These are phyloP conservation scores for Sebastes melanostomus DNA, from an alignment of 2,797 vertebrate species.

Conservation along the genomic window DNA sequence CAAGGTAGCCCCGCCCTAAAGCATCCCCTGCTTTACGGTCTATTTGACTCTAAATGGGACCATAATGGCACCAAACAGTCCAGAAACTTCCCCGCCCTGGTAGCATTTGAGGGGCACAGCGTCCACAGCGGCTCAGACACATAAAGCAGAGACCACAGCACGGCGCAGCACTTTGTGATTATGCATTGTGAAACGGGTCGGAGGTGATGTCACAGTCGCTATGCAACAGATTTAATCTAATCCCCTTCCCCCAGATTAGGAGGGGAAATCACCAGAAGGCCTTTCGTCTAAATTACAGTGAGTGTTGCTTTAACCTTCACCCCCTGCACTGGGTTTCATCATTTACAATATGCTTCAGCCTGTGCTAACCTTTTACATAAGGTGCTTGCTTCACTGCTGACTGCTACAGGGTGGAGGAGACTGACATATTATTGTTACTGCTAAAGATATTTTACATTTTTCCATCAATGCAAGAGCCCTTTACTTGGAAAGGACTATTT, in stretches of 20 bases:
- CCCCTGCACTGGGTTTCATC: neutral
- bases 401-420: neutral
- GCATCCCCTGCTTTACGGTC: too few relatives aligned
- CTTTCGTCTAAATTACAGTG: slow-evolving; percentile 55
- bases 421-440: too few relatives aligned
- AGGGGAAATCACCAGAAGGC: slow-evolving; percentile 26
- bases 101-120: neutral
- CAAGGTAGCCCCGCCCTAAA: too few relatives aligned
- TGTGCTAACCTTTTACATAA: neutral
- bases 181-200: slow-evolving; percentile 46
- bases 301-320: slow-evolving; percentile 21
- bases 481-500: neutral
- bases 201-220: slow-evolving; percentile 46
- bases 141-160: neutral
- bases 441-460: neutral
- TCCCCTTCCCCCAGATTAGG: slow-evolving; percentile 58
- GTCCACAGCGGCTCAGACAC: too few relatives aligned
- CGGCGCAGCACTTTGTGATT: slow-evolving; percentile 20
- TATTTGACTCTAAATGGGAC: too few relatives aligned
- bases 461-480: neutral
- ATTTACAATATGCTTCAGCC: neutral
- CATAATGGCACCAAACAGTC: too few relatives aligned
- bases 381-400: neutral
- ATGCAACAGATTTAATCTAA: slow-evolving; percentile 55
- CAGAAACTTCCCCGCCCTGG: neutral